These are phyloP conservation scores for Baryphthengus martii DNA, from an alignment of 2,113 vertebrate species.

Conservation along the genomic window DNA sequence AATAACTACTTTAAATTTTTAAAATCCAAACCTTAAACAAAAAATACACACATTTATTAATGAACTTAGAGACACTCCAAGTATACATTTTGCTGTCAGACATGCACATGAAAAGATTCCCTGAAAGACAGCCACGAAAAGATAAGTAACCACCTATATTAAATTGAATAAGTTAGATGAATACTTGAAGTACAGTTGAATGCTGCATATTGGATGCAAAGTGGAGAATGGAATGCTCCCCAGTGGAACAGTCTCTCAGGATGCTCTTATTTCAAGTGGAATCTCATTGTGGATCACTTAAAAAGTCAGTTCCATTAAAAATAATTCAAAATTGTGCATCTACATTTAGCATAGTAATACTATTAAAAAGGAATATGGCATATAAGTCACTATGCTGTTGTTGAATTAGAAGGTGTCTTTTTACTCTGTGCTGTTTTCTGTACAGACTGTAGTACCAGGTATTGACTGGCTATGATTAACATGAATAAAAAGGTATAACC, in stretches of 20 bases:
- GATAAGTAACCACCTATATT: not conserved
- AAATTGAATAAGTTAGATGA: not conserved
- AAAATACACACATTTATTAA: not conserved
- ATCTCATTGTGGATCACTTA: slow-evolving; percentile 12
- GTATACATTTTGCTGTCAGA: not conserved
- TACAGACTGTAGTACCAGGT: not conserved
- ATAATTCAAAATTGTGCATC: not conserved
- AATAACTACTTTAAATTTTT: not conserved
- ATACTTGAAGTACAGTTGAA: not conserved
- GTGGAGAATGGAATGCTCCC: not conserved
- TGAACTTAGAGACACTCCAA: not conserved
- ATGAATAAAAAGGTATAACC: slow-evolving; percentile 8
- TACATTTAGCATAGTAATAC: not conserved
- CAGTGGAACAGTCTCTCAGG: not conserved
- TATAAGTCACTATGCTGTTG: not conserved
- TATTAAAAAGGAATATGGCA: slow-evolving; percentile 25
- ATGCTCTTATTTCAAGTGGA: slow-evolving; percentile 35
- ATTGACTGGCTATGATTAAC: slow-evolving; percentile 29
- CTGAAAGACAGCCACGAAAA: not conserved
- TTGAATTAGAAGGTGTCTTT: not conserved
- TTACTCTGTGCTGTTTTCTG: not conserved
- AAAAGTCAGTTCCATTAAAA: not conserved
- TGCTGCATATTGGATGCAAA: not conserved
- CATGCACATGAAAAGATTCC: not conserved
- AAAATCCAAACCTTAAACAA: not conserved